Base-by-base conservation (phyloP, 1,140 invertebrate species). In the Ericerus pela region DNA sequence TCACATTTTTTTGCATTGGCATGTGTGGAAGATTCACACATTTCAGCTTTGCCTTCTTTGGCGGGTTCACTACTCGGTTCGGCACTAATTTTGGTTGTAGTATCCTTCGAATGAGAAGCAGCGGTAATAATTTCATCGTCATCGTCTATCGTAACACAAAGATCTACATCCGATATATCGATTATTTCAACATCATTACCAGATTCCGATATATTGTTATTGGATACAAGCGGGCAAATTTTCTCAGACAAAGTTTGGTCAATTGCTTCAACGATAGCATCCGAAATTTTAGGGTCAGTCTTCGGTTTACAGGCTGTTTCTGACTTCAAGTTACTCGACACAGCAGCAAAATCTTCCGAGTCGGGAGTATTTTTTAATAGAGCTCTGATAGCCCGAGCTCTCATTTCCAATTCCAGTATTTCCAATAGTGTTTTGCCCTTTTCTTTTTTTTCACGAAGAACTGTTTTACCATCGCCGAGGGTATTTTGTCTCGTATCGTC, bases 391-490 rank as follows among this genome's bases (percentile, higher is more conserved):
- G 74, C 73, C 31, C 72, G 65, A 12, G 73, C 73, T 59, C 73
- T 66, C 74, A 76, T 76, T 65, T 75, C 74, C 28, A 76, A 59
- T 55, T 75, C 73, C 31, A 76, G 63, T 31, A 75, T 65, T 62
- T 75, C 74, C 12, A 75, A 59, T 16, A 72, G 67, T 64, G 69
- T 75, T 59, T 73, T 72, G 12, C 70, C 76, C 59, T 73, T 70
- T 58, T n/a, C n/a, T n/a, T 72, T 72, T 58, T 64, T 60, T 43
- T 68, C 38, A 14, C 26, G 2, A 26, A 36, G 36, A 6, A 47
- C 18, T 28, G 6, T 5, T 27, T 54, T 43, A 20, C 22, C 16
- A 22, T 56, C 24, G 16, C 22, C 28, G 12, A 18, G 10, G 14
- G 24, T 30, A 31, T 29, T 26, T 27, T 59, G 41, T 53, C 16